A percentile compares a stretch with the other conserved stretches of the same genome.
Evolutionary conservation across 2,888 invertebrate species (phyloP).

Genomic region (Cosmopolites sordidus): DNA sequence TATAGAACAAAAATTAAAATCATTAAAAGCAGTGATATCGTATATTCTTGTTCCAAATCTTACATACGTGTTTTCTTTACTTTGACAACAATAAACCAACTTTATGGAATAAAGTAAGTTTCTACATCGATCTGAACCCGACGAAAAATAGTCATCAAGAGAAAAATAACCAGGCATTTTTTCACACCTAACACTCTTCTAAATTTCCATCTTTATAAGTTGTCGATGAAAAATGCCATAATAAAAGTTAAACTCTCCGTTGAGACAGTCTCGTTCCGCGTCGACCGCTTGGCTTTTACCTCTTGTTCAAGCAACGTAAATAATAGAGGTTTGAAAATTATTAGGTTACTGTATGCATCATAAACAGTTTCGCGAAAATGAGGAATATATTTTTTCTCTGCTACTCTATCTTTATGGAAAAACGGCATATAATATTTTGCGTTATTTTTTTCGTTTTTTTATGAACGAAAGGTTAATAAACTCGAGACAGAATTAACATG

Average conservation of each 20-base stretch:
- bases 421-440: no score
- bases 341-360: slow-evolving; percentile 3
- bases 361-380: slow-evolving; percentile 5
- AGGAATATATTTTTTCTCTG: no score
- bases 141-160: slow-evolving; percentile 3
- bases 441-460: no score
- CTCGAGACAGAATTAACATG: no score
- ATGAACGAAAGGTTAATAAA: no score
- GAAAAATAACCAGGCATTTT: slow-evolving; percentile 10
- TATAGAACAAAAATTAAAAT: no score
- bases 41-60: no score
- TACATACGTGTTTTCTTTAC: no score
- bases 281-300: slow-evolving; percentile 6
- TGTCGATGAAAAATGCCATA: slow-evolving; percentile 14
- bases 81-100: no score
- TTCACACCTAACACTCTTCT: slow-evolving; percentile 5
- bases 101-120: background rate
- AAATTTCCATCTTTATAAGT: slow-evolving; percentile 12
- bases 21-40: no score
- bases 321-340: slow-evolving; percentile 9
- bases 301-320: slow-evolving; percentile 6
- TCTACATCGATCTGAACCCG: background rate
- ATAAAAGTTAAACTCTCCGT: slow-evolving; percentile 13
- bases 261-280: slow-evolving; percentile 5
- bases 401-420: no score